Evolutionary conservation across 2,797 vertebrate genomes (phyloP), one percentile per base, ranked within the genome.

Genomic region (Cebuella pygmaea): DNA sequence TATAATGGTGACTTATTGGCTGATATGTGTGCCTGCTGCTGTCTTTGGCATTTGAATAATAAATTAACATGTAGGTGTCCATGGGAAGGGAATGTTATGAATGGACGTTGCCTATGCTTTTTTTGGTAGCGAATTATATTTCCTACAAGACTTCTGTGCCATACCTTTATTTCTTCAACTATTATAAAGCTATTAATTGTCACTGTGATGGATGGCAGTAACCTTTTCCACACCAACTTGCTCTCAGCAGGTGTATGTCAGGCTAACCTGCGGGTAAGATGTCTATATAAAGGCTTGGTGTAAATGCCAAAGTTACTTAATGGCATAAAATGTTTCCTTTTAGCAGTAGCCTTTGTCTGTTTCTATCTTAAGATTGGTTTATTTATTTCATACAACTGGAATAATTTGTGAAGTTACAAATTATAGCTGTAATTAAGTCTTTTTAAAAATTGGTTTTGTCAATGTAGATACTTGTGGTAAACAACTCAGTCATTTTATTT

Each of bases 231-330:
- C 90, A 92, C 74, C 36, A 14, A 55, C 88, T 55, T 94, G 8
- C 24, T 96, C 96, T n/a, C 4, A 30, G 97, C 95, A 91, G 0
- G 79, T 75, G 11, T 96, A 88, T 97, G 97, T 93, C 98, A 97
- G 41, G 14, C 67, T 81, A 87, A 93, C 67, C 90, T 97, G 96
- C 33, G 13, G 70, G 93, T 12, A 0, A 91, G 89, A 97, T 78
- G 0, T 41, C 96, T 95, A 44, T 97, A 96, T 97, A 97, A 96
- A 98, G 94, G 52, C 85, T 97, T 94, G 94, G 88, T 80, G 10
- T 92, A 95, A 98, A 95, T 98, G 98, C 96, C 98, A 98, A 85
- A 95, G 95, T 98, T 91, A 97, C 96, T 98, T 96, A 96, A 94
- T 74, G 90, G 90, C 92, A 67, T 44, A 95, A 93, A 95, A 93